Evolutionary conservation across 2,888 invertebrate genomes (phyloP).

Genomic region (Pimpla rufipes): DNA sequence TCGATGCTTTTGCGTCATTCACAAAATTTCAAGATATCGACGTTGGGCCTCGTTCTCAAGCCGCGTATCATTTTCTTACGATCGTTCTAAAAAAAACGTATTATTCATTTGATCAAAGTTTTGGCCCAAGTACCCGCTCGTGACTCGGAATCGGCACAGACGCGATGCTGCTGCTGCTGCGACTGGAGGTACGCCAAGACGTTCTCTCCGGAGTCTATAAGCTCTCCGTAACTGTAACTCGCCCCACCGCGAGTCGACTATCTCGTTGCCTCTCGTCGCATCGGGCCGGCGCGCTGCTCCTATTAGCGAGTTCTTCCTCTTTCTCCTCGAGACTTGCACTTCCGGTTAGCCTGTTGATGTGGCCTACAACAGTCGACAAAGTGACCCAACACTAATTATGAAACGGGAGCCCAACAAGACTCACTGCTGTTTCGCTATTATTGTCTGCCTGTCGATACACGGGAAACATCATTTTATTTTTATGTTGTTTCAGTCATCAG

Average conservation of each 20-base stretch:
- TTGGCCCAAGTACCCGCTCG: background rate
- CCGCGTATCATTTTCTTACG: too few species aligned
- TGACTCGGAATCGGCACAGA: background rate
- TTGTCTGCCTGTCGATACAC: background rate
- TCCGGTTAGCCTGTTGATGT: slow-evolving; percentile 39
- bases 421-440: background rate
- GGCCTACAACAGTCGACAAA: background rate
- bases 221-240: slow-evolving; percentile 45
- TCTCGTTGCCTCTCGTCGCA: slow-evolving; percentile 53
- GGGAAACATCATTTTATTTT: too few species aligned
- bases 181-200: slow-evolving; percentile 7
- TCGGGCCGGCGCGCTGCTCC: slow-evolving; percentile 38
- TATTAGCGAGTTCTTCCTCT: slow-evolving; percentile 50
- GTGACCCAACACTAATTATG: background rate
- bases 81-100: too few species aligned
- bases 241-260: slow-evolving; percentile 23
- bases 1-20: too few species aligned
- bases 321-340: slow-evolving; percentile 41
- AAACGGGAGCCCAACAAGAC: background rate
- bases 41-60: too few species aligned
- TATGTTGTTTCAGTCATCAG: too few species aligned
- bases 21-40: too few species aligned
- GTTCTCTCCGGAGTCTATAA: slow-evolving; percentile 10
- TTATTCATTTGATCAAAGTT: background rate
- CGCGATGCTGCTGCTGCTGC: background rate